A percentile compares a stretch with the other conserved stretches of the same genome.
Conservation (phyloP, 2,113 vertebrate species). For the Heliornis fulica region DNA sequence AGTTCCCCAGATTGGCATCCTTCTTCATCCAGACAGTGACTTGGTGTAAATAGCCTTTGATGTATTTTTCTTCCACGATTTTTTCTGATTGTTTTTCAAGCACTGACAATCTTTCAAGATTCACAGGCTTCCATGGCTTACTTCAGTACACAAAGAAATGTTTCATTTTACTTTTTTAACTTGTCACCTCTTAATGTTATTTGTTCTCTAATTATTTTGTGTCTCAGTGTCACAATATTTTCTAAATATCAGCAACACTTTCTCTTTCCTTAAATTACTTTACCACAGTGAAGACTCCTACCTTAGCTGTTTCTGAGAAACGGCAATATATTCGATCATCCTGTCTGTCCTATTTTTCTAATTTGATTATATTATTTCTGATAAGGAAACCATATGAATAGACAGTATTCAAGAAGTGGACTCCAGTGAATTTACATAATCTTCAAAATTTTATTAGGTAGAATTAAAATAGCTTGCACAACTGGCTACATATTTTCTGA, state of each 20-base stretch:
- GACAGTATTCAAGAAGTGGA: background rate
- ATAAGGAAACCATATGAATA: fast-evolving
- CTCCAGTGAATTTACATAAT: background rate
- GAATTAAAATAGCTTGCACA: background rate
- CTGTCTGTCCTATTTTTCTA: background rate
- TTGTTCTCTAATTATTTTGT: background rate
- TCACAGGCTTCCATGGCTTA: background rate
- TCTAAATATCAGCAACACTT: background rate
- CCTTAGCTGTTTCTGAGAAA: background rate
- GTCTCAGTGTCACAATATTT: background rate
- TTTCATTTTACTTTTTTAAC: background rate
- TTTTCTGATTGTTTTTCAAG: background rate
- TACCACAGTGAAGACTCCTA: background rate
- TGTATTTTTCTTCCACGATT: background rate
- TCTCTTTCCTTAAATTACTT: background rate
- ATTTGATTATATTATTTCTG: background rate
- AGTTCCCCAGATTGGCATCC: background rate
- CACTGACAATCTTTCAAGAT: background rate
- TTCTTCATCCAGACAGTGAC: background rate
- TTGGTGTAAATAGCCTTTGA: background rate
- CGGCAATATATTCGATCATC: background rate
- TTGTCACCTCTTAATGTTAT: background rate
- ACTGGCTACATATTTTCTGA: background rate
- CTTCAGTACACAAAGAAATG: background rate
- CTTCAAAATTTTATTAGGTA: background rate